Evolutionary conservation across 1,140 invertebrate species (phyloP), one percentile per base, ranked within the genome.

Genomic region (Brachionus asplanchnoidis): DNA sequence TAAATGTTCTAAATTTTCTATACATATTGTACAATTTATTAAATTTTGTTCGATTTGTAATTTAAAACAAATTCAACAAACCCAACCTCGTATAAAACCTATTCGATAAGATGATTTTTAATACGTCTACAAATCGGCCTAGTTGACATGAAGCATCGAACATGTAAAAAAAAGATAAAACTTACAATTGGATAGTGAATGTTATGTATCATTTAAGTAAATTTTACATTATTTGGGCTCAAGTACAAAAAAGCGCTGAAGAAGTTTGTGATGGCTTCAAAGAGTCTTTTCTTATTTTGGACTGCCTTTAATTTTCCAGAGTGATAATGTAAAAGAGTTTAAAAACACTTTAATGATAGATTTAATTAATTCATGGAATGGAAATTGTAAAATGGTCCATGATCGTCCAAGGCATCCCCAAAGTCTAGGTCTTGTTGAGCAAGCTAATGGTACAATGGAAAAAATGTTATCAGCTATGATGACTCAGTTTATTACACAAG

Each of bases 351-450:
- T n/a, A n/a, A n/a, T n/a, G n/a, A n/a, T n/a, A n/a, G n/a, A n/a
- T n/a, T n/a, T n/a, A n/a, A n/a, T n/a, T n/a, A n/a, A n/a, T 4
- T 60, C 14, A 6, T 60, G 53, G 53, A 14, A 60, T 17, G 53
- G 53, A 60, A 79, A 86, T 12, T 28, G 86, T n/a, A 86, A 85
- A 17, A 85, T 86, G 0, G 86, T 87, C 23, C 85, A 87, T 84
- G 85, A 86, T 9, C 86, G 86, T 40, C 85, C 86, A 20, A 42
- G 85, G 17, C 86, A 87, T 85, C 85, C 85, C 7, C 87, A 87
- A 82, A 85, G 56, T 23, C 85, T 87, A 75, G 86, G 87, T 12
- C 85, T 50, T 20, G 84, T 86, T 66, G 83, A 88, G 56, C 78
- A 85, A 46, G 80, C 83, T 17, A 60, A 60, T 60, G 53, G 53